phyloP scores from a whole-genome alignment of 2,888 invertebrate species.

The Ophion obscuratus region DNA sequence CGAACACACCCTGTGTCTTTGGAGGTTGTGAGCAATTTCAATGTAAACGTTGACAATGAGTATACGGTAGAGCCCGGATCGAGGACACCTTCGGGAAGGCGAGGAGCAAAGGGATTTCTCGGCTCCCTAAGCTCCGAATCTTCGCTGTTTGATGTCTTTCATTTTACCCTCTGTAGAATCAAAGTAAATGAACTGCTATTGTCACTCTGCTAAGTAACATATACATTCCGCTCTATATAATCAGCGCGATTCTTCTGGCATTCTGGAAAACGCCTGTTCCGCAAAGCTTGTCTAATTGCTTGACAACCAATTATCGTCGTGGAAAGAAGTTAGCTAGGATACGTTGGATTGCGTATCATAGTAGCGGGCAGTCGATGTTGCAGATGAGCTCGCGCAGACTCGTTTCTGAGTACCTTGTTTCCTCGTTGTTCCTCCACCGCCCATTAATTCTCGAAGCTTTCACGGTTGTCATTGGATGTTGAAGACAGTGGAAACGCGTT shows the following conservation, averaged over 20 bases:
- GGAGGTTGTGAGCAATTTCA: conserved; percentile 24
- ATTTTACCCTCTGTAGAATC: neutral
- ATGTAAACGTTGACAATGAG: conserved; percentile 56
- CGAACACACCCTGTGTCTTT: neutral
- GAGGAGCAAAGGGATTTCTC: neutral
- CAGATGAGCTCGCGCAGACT: neutral
- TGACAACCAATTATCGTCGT: neutral
- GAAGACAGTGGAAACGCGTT: conserved; percentile 73
- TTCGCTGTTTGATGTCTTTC: conserved; percentile 16
- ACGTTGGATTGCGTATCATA: neutral
- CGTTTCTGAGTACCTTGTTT: conserved; percentile 11
- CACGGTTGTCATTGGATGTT: conserved; percentile 71
- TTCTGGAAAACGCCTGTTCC: neutral
- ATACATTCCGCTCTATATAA: neutral
- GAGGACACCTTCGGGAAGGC: conserved; percentile 12
- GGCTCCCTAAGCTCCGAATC: conserved; percentile 10
- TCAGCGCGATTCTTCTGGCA: neutral
- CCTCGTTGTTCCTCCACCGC: neutral
- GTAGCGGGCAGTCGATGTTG: neutral
- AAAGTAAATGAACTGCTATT: neutral
- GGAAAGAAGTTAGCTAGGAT: neutral
- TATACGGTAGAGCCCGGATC: conserved; percentile 50
- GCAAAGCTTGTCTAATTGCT: neutral
- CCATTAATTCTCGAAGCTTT: conserved; percentile 14
- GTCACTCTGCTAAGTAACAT: neutral